Conservation (phyloP, 2,888 invertebrate genomes). For the Rhyacophila evoluta region DNA sequence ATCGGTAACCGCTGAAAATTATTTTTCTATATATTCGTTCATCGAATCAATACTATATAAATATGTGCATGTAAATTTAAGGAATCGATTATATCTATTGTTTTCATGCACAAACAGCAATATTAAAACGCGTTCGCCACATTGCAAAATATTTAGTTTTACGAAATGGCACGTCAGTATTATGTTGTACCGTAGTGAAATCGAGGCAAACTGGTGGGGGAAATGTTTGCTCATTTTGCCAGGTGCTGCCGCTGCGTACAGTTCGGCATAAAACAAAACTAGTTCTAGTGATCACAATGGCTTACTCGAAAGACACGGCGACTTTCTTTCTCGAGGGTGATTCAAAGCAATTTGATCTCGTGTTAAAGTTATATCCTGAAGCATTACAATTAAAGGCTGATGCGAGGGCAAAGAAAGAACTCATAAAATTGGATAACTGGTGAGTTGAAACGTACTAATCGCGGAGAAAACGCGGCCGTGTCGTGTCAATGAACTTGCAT, state of each 20-base stretch:
- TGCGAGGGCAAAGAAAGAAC: conserved; percentile 91
- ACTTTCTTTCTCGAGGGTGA: conserved; percentile 94
- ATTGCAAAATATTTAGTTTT: too few relatives aligned
- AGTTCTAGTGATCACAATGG: conserved; percentile 77
- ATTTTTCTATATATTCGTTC: too few relatives aligned
- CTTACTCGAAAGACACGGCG: conserved; percentile 90
- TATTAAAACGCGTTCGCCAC: too few relatives aligned
- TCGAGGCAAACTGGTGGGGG: conserved; percentile 36
- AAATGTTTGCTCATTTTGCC: conserved; percentile 57
- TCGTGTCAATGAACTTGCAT: conserved; percentile 74
- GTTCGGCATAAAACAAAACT: conserved; percentile 72
- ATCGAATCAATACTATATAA: too few relatives aligned
- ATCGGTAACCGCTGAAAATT: too few relatives aligned
- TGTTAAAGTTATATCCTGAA: conserved; percentile 91
- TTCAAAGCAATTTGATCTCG: conserved; percentile 87
- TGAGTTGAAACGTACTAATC: conserved; percentile 75
- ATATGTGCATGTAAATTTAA: too few relatives aligned
- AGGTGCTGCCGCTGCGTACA: conserved; percentile 73
- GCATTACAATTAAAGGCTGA: conserved; percentile 92
- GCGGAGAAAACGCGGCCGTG: conserved; percentile 73
- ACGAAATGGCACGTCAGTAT: neutral
- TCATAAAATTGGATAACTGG: conserved; percentile 96
- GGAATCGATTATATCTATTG: too few relatives aligned
- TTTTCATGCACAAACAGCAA: too few relatives aligned
- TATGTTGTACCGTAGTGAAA: conserved; percentile 25